Evolutionary conservation across 2,888 invertebrate genomes (phyloP), one percentile per base, ranked within the genome.

Genomic region (Ctenicera cuprea): DNA sequence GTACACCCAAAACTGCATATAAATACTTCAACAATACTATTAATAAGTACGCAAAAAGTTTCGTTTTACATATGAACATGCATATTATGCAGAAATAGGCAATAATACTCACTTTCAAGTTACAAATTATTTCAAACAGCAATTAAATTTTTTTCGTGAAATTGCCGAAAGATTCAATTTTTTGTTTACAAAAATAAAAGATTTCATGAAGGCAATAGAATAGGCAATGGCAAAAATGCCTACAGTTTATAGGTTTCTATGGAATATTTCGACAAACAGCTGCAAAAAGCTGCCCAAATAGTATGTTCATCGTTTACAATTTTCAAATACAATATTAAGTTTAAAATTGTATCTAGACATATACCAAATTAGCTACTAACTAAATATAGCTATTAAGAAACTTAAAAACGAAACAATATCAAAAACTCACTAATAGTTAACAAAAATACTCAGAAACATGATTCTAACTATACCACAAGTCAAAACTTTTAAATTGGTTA

Each of bases 361-460:
- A 20, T 12, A 22, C 26, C 4, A 26, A 54, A 54, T 14, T 54
- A 14, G 2, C 54, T 50, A 54, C 26, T 54, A 54, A 54, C 11
- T 54, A 30, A 54, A 30, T 9, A 54, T 54, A 22, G 30, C n/a
- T 16, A 16, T 20, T 52, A 22, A 20, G 14, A 54, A 11, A 37
- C 37, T 59, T 20, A 59, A 16, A 59, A 11, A 16, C n/a, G 30
- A 18, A 59, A 38, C 37, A 59, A 59, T 59, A 59, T 59, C 59
- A 59, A 50, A n/a, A n/a, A n/a, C n/a, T n/a, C n/a, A n/a, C n/a
- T n/a, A n/a, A n/a, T n/a, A n/a, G n/a, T n/a, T n/a, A n/a, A n/a
- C n/a, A n/a, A n/a, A 45, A 69, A 69, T 69, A 69, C 69, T 69
- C 38, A 37, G 26, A 22, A 57, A 54, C 33, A 57, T n/a, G 12